A percentile compares a stretch with the other conserved stretches of the same genome.
Evolutionary conservation across 2,797 vertebrate species (phyloP).

Genomic region (Cryptoblepharus egeriae): DNA sequence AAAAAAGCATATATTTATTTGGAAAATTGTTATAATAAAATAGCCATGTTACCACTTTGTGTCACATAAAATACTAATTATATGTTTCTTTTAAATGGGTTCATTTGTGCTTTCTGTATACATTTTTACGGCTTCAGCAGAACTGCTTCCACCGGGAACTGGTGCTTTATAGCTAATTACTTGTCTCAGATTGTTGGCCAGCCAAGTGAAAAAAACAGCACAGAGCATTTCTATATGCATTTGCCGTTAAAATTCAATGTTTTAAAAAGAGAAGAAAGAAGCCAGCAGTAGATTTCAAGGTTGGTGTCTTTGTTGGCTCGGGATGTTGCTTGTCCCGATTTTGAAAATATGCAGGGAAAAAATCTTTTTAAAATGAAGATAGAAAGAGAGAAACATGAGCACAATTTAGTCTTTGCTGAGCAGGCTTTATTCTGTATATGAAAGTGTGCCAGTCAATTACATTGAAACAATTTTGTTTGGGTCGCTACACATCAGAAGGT

Average conservation of each 20-base stretch:
- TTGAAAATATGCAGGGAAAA: slow-evolving; percentile 43
- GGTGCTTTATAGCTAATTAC: slow-evolving; percentile 42
- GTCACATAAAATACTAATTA: background rate
- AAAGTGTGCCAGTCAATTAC: slow-evolving; percentile 66
- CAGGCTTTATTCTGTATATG: slow-evolving; percentile 63
- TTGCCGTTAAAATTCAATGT: background rate
- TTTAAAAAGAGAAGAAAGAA: slow-evolving; percentile 21
- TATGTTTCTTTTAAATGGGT: background rate
- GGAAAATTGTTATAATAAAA: slow-evolving; percentile 10
- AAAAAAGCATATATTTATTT: slow-evolving; percentile 13
- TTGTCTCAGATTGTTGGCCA: slow-evolving; percentile 43
- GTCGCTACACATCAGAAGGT: slow-evolving; percentile 68
- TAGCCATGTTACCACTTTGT: background rate
- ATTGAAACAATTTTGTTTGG: slow-evolving; percentile 69
- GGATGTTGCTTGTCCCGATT: slow-evolving; percentile 32
- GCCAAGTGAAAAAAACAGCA: slow-evolving; percentile 47
- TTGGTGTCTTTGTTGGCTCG: background rate
- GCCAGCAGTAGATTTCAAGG: slow-evolving; percentile 15
- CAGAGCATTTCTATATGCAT: slow-evolving; percentile 6
- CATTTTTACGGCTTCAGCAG: slow-evolving; percentile 29
- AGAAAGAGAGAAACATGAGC: slow-evolving; percentile 39
- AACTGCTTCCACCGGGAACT: slow-evolving; percentile 45
- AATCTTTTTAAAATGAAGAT: slow-evolving; percentile 12
- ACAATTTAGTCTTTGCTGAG: slow-evolving; percentile 68
- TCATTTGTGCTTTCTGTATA: slow-evolving; percentile 11